These are phyloP conservation scores for Orius insidiosus DNA, from an alignment of 1,140 invertebrate species.

Conservation along the genomic window DNA sequence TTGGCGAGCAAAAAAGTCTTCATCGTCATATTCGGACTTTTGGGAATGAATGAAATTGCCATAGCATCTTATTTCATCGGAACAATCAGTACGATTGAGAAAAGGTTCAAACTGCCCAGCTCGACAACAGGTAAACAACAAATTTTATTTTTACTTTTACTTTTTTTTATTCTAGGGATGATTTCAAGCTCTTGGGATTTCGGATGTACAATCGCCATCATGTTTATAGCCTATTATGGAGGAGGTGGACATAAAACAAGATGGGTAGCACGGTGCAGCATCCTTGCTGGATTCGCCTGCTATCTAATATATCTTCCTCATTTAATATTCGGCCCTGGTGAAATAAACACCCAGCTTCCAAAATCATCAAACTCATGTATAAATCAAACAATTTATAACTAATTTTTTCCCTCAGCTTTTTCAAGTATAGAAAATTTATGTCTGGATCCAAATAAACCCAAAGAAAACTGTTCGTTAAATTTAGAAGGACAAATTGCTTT, in stretches of 20 bases:
- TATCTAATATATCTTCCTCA: constrained; percentile 16
- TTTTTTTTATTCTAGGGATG: constrained; percentile 10
- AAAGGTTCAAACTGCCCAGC: constrained; percentile 58
- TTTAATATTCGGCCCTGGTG: constrained; percentile 16
- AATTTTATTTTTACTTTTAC: too few species aligned
- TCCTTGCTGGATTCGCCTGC: constrained; percentile 14
- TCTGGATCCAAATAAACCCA: background rate
- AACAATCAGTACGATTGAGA: constrained; percentile 59
- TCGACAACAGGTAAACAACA: constrained; percentile 41
- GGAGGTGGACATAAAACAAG: constrained; percentile 16
- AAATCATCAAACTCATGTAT: too few species aligned
- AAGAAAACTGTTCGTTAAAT: constrained; percentile 3
- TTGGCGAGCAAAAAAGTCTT: constrained; percentile 58
- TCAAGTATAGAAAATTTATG: background rate
- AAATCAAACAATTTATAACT: background rate
- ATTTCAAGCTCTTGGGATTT: constrained; percentile 18
- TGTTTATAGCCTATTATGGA: constrained; percentile 17
- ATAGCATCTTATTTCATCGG: constrained; percentile 57
- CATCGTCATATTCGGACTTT: constrained; percentile 46
- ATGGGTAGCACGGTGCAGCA: constrained; percentile 16
- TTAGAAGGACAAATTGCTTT: constrained; percentile 8
- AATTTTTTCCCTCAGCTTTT: background rate
- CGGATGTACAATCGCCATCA: constrained; percentile 11
- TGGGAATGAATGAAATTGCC: constrained; percentile 52
- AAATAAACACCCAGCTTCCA: constrained; percentile 2